Evolutionary conservation across 2,888 invertebrate species (phyloP), one percentile per base, ranked within the genome.

Genomic region (Sinohyriopsis cumingii): DNA sequence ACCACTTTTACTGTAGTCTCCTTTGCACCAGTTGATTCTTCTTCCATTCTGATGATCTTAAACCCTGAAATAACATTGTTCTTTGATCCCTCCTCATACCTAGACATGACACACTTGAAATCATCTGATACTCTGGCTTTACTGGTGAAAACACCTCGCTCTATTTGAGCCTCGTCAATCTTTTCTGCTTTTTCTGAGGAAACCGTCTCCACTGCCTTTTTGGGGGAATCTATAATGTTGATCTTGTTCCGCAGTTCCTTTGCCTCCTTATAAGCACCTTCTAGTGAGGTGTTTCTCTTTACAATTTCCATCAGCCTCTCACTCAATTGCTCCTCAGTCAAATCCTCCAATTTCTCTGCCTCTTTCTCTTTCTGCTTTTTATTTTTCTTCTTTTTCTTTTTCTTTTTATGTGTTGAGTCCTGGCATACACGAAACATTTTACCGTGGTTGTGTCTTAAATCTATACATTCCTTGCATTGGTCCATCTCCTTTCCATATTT

Each of bases 1-100:
- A 72, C 71, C 28, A 75, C 75, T 19, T 76, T 72, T 19, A 80
- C 66, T 25, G 75, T 77, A 20, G 76, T 72, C 61, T 78, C 80
- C 70, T 66, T 70, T 1, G 74, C 66, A 55, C 73, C 73, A 55
- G 73, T 75, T 20, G 62, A 65, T 20, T 73, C 68, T 59, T 77
- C 76, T 61, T 76, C 73, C 57, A 77, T 77, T 59, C 70, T 73
- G 1, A 75, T 69, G 20, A 78, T 76, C 59, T 75, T 75, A 69
- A 78, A 78, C 15, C 76, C 77, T 28, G 75, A 71, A 22, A 77
- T 69, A 18, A 72, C 61, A 59, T 68, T 76, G n/a, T 71, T 72
- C 33, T 65, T 68, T 1, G 66, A 24, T 24, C 56, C 55, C 53
- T 68, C 54, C 18, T 72, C 72, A 28, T 65, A 68, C 3, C 70